Base-by-base conservation (phyloP, 2,113 vertebrate genomes). In the Odobenus rosmarus region DNA sequence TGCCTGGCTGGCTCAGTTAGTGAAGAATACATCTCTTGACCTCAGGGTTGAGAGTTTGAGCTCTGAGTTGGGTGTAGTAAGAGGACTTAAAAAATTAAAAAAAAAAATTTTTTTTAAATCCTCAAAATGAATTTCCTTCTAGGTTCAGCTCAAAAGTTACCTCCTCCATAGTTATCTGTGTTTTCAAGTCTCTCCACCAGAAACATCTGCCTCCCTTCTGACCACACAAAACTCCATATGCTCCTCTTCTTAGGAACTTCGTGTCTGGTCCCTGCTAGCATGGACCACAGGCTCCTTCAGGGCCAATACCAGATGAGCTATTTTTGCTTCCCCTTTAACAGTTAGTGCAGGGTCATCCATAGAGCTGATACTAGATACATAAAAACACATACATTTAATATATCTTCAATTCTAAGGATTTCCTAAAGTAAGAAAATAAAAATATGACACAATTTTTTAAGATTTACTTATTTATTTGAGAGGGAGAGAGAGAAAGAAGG, bases 381-480 rank as follows among this genome's bases (percentile, higher is more conserved):
- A 89, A 57, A 91, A 62, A 24, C 0, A 9, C 59, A 82, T 57
- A 84, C 28, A 76, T 19, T 46, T 33, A 28, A 24, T 67, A 5
- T 42, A 67, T 67, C 46, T 67, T 95, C 7, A 36, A 46, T 64
- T 95, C 79, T 67, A 79, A 79, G 36, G 16, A 59, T 95, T 33
- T 90, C 49, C 57, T 89, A 72, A 94, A 87, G 59, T 55, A 83
- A 90, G 55, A 36, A 90, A 95, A 89, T 89, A 46, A 76, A 95
- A 62, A 62, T 51, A 46, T 62, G 26, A 31, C 61, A 62, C 26
- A 31, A 28, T 28, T 62, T 62, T 62, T 62, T 13, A 62, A 62
- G 61, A 62, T 28, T 62, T 28, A 62, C 12, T 62, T 61, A 61
- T 62, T 62, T 62, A 62, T 62, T 28, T 62, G 26, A 62, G 4